These are phyloP conservation scores for Colletes gigas DNA, from an alignment of 1,140 invertebrate genomes.

Conservation along the genomic window DNA sequence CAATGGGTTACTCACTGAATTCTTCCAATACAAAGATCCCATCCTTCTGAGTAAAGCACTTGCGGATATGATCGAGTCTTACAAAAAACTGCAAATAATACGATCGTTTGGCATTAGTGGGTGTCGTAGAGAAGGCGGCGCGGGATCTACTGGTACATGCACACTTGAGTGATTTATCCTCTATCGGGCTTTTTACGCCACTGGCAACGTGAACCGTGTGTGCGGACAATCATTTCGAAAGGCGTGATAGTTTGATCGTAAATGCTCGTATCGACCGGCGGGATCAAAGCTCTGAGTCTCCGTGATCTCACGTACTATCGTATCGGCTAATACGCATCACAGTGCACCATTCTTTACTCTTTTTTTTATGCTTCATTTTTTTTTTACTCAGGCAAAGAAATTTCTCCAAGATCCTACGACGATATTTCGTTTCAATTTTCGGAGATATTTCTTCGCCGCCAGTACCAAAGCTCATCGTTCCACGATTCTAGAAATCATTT, in stretches of 20 bases:
- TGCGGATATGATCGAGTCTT: slow-evolving; percentile 98
- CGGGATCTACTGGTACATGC: slow-evolving; percentile 59
- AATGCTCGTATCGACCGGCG: slow-evolving; percentile 34
- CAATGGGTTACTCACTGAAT: slow-evolving; percentile 92
- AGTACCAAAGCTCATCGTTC: slow-evolving; percentile 21
- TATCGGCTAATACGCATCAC: slow-evolving; percentile 40
- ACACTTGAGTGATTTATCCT: slow-evolving; percentile 46
- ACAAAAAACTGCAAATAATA: slow-evolving; percentile 98
- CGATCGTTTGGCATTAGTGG: slow-evolving; percentile 55
- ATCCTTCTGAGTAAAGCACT: slow-evolving; percentile 99
- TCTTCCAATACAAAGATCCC: slow-evolving; percentile 99
- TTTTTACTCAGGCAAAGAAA: background rate
- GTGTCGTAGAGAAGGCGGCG: background rate
- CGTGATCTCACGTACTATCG: slow-evolving; percentile 25
- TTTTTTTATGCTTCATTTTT: background rate
- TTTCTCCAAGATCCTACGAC: background rate
- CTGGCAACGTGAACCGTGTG: slow-evolving; percentile 43
- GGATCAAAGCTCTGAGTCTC: slow-evolving; percentile 35
- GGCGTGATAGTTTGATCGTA: slow-evolving; percentile 45
- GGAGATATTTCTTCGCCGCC: slow-evolving; percentile 22
- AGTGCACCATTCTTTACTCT: slow-evolving; percentile 10
- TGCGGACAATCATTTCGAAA: slow-evolving; percentile 43
- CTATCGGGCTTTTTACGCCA: slow-evolving; percentile 38
- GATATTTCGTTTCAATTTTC: background rate
- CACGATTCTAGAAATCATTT: too few relatives aligned